These are phyloP conservation scores for Caenorhabditis sp. DNA, from an alignment of 2,888 invertebrate genomes.

Conservation along the genomic window DNA sequence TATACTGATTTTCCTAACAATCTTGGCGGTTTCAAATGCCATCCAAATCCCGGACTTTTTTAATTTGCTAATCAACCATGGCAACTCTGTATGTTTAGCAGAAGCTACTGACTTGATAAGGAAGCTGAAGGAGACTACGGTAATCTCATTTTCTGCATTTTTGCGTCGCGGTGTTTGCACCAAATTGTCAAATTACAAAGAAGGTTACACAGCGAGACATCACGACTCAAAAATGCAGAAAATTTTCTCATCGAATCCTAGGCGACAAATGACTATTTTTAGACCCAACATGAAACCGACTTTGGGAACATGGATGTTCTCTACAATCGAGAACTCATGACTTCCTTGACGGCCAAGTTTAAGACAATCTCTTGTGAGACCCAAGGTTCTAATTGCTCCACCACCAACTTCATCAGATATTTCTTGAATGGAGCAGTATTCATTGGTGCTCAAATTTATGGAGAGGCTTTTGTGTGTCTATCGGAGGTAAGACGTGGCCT, in stretches of 20 bases:
- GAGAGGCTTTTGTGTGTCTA: conserved; percentile 11
- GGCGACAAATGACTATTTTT: background rate
- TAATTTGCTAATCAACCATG: background rate
- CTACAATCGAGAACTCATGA: conserved; percentile 11
- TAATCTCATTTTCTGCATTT: too few species aligned
- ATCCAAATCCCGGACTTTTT: background rate
- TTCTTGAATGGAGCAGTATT: conserved; percentile 16
- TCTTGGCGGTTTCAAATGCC: background rate
- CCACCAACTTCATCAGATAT: conserved; percentile 1
- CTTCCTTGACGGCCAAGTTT: background rate
- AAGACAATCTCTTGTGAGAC: background rate
- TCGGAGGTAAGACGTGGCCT: too few species aligned
- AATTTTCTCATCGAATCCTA: too few species aligned
- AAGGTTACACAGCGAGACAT: too few species aligned
- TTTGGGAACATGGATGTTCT: conserved; percentile 12
- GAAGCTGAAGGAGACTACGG: conserved; percentile 9
- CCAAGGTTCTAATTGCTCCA: conserved; percentile 1
- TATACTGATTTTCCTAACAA: background rate
- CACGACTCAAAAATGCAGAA: too few species aligned
- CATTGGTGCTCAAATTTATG: conserved; percentile 19
- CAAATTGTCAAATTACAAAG: too few species aligned
- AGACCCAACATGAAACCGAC: background rate
- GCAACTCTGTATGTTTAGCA: background rate
- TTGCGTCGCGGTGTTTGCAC: too few species aligned
- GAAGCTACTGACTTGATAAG: background rate